A percentile compares a stretch with the other conserved stretches of the same genome.
These are phyloP conservation scores for Drosophila nr. fundita DNA, from an alignment of 2,888 invertebrate genomes.

Conservation along the genomic window DNA sequence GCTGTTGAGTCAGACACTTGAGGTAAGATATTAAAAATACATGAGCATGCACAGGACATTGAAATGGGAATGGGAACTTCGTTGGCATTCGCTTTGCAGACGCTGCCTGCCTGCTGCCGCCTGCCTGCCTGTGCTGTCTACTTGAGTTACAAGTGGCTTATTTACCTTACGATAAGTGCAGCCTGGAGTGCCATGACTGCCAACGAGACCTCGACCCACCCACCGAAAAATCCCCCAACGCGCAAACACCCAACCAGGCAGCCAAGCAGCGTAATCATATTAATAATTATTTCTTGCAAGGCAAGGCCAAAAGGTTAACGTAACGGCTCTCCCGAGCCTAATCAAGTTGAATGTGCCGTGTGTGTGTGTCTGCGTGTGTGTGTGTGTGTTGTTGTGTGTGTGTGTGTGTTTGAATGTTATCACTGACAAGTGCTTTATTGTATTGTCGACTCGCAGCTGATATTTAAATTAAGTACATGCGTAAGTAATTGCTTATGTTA, in stretches of 20 bases:
- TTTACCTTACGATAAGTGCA: conserved; percentile 80
- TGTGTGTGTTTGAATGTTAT: conserved; percentile 25
- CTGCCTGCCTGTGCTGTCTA: conserved; percentile 38
- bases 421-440: conserved; percentile 36
- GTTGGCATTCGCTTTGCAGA: conserved; percentile 34
- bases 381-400: conserved; percentile 31
- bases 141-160: conserved; percentile 80
- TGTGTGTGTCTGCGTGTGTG: neutral
- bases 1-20: conserved; percentile 71
- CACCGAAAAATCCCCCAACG: conserved; percentile 6
- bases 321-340: conserved; percentile 71
- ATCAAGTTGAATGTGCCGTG: conserved; percentile 57
- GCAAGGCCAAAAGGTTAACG: conserved; percentile 50
- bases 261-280: conserved; percentile 67
- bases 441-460: conserved; percentile 24
- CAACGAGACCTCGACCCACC: conserved; percentile 36
- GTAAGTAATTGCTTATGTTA: conserved; percentile 79
- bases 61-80: conserved; percentile 19
- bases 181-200: conserved; percentile 75
- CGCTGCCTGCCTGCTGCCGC: conserved; percentile 22
- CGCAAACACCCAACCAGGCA: conserved; percentile 2
- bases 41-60: conserved; percentile 58
- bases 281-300: conserved; percentile 74
- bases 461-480: conserved; percentile 74
- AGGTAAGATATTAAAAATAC: conserved; percentile 80